Percentiles rank a stretch among this genome's conserved stretches.
Evolutionary conservation across 2,113 vertebrate species (phyloP).

Genomic region (Otus sunia): DNA sequence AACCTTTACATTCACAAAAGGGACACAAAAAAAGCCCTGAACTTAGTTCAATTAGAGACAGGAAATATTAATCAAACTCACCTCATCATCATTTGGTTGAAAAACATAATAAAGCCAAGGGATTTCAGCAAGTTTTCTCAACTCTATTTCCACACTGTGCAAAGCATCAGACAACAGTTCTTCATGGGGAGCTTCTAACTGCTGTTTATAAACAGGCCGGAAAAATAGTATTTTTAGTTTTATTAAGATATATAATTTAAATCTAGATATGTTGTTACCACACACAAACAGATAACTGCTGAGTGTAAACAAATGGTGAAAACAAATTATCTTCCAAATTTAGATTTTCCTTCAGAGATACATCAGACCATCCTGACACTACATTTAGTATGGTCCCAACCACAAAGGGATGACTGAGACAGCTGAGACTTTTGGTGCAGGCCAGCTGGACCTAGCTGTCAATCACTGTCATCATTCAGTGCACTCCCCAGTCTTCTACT

Average conservation of each 20-base stretch:
- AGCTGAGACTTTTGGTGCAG: neutral
- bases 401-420: neutral
- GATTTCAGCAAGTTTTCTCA: conserved; percentile 90
- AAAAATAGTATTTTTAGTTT: neutral
- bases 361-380: neutral
- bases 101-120: conserved; percentile 94
- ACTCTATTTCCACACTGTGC: conserved; percentile 87
- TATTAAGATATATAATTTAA: neutral
- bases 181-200: conserved; percentile 92
- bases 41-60: neutral
- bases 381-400: neutral
- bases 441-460: neutral
- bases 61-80: conserved; percentile 48
- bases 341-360: neutral
- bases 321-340: neutral
- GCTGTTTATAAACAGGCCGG: conserved; percentile 71
- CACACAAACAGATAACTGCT: neutral
- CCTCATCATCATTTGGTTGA: conserved; percentile 93
- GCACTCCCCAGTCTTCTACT: neutral
- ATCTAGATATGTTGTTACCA: neutral
- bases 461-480: neutral
- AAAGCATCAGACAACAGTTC: conserved; percentile 87
- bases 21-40: neutral
- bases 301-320: neutral
- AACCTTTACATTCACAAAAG: neutral